These are phyloP conservation scores for Scrobipalpa atriplicella DNA, from an alignment of 2,888 invertebrate genomes.

Conservation along the genomic window DNA sequence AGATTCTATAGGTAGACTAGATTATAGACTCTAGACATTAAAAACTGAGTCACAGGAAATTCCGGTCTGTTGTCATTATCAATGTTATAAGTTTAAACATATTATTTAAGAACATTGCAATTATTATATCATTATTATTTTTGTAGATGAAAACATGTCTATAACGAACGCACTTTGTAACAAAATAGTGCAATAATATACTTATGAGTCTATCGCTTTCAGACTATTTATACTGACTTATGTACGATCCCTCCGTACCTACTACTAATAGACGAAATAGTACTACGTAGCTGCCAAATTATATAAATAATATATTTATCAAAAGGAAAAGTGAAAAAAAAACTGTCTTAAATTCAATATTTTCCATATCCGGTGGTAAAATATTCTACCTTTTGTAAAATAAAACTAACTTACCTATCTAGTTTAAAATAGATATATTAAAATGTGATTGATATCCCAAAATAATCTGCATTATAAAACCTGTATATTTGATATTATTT, in stretches of 20 bases:
- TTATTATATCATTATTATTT: background rate
- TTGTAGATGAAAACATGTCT: constrained; percentile 34
- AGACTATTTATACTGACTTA: constrained; percentile 44
- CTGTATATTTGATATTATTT: background rate
- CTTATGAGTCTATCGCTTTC: constrained; percentile 51
- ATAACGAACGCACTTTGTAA: constrained; percentile 39
- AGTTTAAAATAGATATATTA: too few species aligned
- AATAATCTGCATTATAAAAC: background rate
- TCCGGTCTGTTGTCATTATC: too few species aligned
- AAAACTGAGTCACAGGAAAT: too few species aligned
- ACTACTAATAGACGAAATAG: constrained; percentile 12
- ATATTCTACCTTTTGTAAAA: background rate
- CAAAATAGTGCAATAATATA: constrained; percentile 51
- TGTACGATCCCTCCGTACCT: constrained; percentile 52
- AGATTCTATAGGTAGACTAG: too few species aligned
- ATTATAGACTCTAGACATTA: too few species aligned
- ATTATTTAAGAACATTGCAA: too few species aligned
- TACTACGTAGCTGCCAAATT: constrained; percentile 16
- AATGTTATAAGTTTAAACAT: too few species aligned
- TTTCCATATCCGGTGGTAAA: background rate
- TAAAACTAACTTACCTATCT: background rate
- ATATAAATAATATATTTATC: background rate
- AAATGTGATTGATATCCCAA: too few species aligned
- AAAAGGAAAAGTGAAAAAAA: background rate
- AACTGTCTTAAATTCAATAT: background rate